Base-by-base conservation (phyloP, 1,140 invertebrate species). In the Papilio dardanus region DNA sequence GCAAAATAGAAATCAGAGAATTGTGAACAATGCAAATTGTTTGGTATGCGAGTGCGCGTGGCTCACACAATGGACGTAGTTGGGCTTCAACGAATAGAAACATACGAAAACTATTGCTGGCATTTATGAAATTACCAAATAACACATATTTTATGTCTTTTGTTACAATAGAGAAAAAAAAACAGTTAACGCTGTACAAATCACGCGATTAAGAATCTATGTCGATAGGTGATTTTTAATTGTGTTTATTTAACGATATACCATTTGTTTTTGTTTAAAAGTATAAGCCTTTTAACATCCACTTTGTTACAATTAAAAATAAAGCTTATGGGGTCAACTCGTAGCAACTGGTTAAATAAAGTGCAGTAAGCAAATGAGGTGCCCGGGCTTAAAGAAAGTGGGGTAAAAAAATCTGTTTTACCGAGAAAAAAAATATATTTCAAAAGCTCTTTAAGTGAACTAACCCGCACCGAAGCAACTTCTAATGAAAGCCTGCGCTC, bases 61-160 rank as follows among this genome's bases (percentile, higher is more conserved):
- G 37, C 21, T 71, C 37, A 71, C 31, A 68, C 68, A 71, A 71
- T 46, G 12, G 68, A 30, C n/a, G 68, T 37, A 71, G 68, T 71
- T 71, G 37, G 68, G 37, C 19, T 71, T 42, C 28, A 71, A 24
- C 35, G 24, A 42, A 71, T 71, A 46, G 68, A 24, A 42, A 28
- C 42, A 71, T 24, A 42, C 19, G 14, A 28, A 35, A 69, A 69
- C 24, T 12, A 7, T 54, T 1, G 19, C 54, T 46, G 30, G 2
- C 8, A 5, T 35, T 8, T 35, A 66, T 66, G 30, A 66, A 58
- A 28, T 4, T 24, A 58, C 10, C 10, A 0, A 58, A 58, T 50
- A 5, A n/a, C n/a, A n/a, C n/a, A n/a, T n/a, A n/a, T n/a, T n/a
- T n/a, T n/a, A n/a, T n/a, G n/a, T n/a, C n/a, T n/a, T n/a, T n/a